Base-by-base conservation (phyloP, 2,888 invertebrate species). In the Meta bourneti region DNA sequence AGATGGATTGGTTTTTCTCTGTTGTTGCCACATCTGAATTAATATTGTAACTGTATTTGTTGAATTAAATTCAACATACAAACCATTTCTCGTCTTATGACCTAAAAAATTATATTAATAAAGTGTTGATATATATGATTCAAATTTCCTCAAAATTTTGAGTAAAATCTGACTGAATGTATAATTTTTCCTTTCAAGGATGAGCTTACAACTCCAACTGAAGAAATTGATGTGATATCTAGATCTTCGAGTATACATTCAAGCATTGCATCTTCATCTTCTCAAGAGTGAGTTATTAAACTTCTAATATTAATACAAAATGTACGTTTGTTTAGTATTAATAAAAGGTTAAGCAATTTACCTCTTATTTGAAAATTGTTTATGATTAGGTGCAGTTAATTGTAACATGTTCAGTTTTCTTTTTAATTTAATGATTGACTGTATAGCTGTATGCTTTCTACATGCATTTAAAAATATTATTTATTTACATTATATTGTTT, bases 251-350 rank as follows among this genome's bases (percentile, higher is more conserved):
- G 93, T 87, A 52, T 93, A 69, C 91, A 93, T 87, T 93, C 93
- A 19, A 93, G 93, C 83, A 90, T 93, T 51, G 93, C 93, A 71
- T 93, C 93, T 20, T 89, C 93, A 84, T 93, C 93, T 81, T 93
- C 93, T 79, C 93, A 93, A 93, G 93, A 93, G 93, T 93, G 93
- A 92, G 92, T 61, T 19, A 20, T 75, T 13, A 78, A 78, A 78
- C 1, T 51, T 52, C 9, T 74, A 0, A 7, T 20, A 11, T 19
- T 72, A 6, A 20, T 72, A n/a, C 20, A 72, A 11, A 72, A 0
- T 72, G 2, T 7, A 5, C 1, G 16, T 19, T 20, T 20, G 7
- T 72, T 19, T 72, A 19, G 8, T 72, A 4, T 72, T 72, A 8
- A 13, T 7, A 72, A 13, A 72, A 72, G 69, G 0, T 13, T 69